Evolutionary conservation across 2,888 invertebrate species (phyloP), one percentile per base, ranked within the genome.

Genomic region (Allophyes oxyacanthae): DNA sequence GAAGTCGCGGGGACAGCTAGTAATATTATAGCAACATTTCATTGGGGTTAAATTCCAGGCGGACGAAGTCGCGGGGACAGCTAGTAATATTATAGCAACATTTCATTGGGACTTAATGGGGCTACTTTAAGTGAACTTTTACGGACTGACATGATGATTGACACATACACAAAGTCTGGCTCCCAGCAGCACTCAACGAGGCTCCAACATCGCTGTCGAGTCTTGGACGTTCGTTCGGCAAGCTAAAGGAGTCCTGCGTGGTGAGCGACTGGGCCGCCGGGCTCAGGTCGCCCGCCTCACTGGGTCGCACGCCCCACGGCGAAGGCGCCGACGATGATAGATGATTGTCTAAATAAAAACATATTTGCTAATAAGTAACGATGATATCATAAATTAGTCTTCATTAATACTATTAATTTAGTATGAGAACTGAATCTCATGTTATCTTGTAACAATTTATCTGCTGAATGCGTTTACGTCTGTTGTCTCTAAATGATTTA

Each of bases 141-240:
- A n/a, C n/a, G n/a, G n/a, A n/a, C n/a, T n/a, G n/a, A n/a, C n/a
- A 20, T 20, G 20, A 20, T 20, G 20, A 20, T 20, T n/a, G n/a
- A n/a, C 1, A 75, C 71, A 72, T 42, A 94, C 94, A 72, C 40
- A 92, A 68, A 0, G 92, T 94, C 72, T 93, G 92, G 63, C 94
- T 94, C 62, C 91, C 92, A 38, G 93, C 94, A 33, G 94, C 94
- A 64, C 94, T 94, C 50, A 94, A 88, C 42, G 89, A 87, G 1
- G 94, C 88, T 0, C 94, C 94, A 14, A 94, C 92, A 79, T 94
- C 94, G 78, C 94, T 94, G 82, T 94, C 93, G 38, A 94, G 85
- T 0, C 94, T 84, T 41, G 85, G 81, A 2, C 93, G 64, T 41
- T 79, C 75, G 57, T 81, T 82, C 13, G 58, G 58, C 55, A 85